Conservation (phyloP, 2,113 vertebrate species). For the Poeciliopsis retropinna region DNA sequence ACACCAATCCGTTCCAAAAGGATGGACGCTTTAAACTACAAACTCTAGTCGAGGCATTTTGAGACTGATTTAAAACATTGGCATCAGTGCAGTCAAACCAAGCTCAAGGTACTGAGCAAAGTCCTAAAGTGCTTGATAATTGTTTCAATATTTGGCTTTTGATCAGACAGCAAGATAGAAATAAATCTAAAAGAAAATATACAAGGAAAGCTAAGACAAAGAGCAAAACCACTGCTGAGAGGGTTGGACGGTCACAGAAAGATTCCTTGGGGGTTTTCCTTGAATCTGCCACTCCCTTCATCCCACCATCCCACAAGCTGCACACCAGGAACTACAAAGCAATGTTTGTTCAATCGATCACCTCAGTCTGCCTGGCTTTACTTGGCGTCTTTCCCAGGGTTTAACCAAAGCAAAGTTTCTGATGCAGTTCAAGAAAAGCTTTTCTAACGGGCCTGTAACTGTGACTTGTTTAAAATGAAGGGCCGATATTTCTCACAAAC, state of each 20-base stretch:
- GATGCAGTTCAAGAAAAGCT: background rate
- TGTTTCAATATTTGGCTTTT: slow-evolving; percentile 23
- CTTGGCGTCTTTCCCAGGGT: slow-evolving; percentile 38
- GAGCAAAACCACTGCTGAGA: slow-evolving; percentile 51
- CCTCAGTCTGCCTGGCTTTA: slow-evolving; percentile 33
- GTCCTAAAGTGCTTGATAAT: background rate
- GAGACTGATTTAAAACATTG: slow-evolving; percentile 1
- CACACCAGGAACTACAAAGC: slow-evolving; percentile 52
- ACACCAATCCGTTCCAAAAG: slow-evolving; percentile 30
- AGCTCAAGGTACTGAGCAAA: background rate
- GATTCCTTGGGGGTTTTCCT: slow-evolving; percentile 44
- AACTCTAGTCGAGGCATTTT: background rate
- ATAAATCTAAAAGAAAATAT: slow-evolving; percentile 44
- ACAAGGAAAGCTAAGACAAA: slow-evolving; percentile 18
- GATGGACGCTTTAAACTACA: slow-evolving; percentile 16
- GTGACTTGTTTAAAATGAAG: background rate
- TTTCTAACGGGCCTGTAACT: background rate
- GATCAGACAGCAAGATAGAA: slow-evolving; percentile 33
- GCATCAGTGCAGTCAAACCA: background rate
- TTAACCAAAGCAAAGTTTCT: slow-evolving; percentile 6
- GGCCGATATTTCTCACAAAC: background rate
- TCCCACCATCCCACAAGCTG: slow-evolving; percentile 50
- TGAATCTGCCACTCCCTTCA: slow-evolving; percentile 56
- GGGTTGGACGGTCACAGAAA: slow-evolving; percentile 5
- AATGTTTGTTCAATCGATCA: slow-evolving; percentile 58